phyloP scores from a whole-genome alignment of 2,888 invertebrate genomes.

The Tachina lurida region DNA sequence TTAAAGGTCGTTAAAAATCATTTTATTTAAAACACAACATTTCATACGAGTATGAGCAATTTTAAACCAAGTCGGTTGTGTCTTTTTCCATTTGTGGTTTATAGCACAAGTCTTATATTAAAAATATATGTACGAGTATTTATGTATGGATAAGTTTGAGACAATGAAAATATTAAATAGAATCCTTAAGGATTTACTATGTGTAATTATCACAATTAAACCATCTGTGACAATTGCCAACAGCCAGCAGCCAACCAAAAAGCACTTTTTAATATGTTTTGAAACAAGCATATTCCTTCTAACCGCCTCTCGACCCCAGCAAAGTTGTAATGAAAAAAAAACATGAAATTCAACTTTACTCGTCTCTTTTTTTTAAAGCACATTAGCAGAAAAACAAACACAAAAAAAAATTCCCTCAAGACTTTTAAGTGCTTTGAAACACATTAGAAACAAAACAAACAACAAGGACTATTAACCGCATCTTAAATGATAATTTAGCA shows the following conservation, averaged over 20 bases:
- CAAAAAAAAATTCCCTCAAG: conserved; percentile 64
- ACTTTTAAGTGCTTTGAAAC: conserved; percentile 71
- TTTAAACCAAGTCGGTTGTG: conserved; percentile 28
- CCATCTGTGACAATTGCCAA: conserved; percentile 83
- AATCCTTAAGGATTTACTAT: conserved; percentile 82
- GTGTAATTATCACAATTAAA: conserved; percentile 83
- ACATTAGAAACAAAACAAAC: conserved; percentile 66
- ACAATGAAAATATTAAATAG: conserved; percentile 64
- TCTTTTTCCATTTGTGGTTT: conserved; percentile 41
- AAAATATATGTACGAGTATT: conserved; percentile 23
- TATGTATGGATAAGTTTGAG: conserved; percentile 17
- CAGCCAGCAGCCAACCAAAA: conserved; percentile 68
- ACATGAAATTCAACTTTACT: conserved; percentile 82
- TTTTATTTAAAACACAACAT: conserved; percentile 8
- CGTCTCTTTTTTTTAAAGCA: conserved; percentile 60
- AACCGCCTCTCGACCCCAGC: conserved; percentile 47
- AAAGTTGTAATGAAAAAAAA: conserved; percentile 72
- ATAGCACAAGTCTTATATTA: conserved; percentile 59
- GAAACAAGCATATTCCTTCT: conserved; percentile 33
- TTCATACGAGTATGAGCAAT: conserved; percentile 48
- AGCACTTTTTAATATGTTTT: conserved; percentile 51
- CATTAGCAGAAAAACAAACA: conserved; percentile 51
- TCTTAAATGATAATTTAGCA: conserved; percentile 59
- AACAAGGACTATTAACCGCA: conserved; percentile 63
- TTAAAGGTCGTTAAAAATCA: background rate